phyloP scores from a whole-genome alignment of 2,888 invertebrate genomes.

The Lymantria dispar region DNA sequence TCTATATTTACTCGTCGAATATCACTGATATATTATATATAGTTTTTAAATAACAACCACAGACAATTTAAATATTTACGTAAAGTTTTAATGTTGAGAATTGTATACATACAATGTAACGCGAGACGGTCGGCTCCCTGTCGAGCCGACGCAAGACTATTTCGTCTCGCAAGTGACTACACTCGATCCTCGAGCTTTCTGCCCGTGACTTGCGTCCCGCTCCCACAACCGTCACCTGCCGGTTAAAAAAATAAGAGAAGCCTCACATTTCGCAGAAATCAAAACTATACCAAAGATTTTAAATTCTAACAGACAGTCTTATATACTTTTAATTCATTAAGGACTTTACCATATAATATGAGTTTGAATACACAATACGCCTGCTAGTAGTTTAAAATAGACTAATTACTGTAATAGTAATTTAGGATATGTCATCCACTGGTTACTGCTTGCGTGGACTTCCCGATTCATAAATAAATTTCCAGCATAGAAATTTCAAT shows the following conservation, averaged over 20 bases:
- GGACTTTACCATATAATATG: neutral
- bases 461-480: no score
- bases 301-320: slow-evolving; percentile 50
- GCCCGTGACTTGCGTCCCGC: slow-evolving; percentile 52
- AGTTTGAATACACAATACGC: neutral
- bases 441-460: no score
- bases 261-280: slow-evolving; percentile 75
- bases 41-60: slow-evolving; percentile 31
- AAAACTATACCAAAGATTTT: slow-evolving; percentile 63
- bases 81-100: slow-evolving; percentile 68
- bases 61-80: slow-evolving; percentile 52
- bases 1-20: neutral
- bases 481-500: no score
- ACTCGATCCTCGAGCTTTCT: slow-evolving; percentile 63
- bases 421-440: no score
- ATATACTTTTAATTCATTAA: neutral
- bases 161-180: slow-evolving; percentile 15
- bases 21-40: neutral
- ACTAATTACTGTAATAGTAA: no score
- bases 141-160: slow-evolving; percentile 72
- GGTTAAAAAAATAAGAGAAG: slow-evolving; percentile 66
- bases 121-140: slow-evolving; percentile 53
- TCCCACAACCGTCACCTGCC: slow-evolving; percentile 71
- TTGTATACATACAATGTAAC: slow-evolving; percentile 32
- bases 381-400: no score